These are phyloP conservation scores for Drosophila truncata DNA, from an alignment of 1,140 invertebrate genomes.

Conservation along the genomic window DNA sequence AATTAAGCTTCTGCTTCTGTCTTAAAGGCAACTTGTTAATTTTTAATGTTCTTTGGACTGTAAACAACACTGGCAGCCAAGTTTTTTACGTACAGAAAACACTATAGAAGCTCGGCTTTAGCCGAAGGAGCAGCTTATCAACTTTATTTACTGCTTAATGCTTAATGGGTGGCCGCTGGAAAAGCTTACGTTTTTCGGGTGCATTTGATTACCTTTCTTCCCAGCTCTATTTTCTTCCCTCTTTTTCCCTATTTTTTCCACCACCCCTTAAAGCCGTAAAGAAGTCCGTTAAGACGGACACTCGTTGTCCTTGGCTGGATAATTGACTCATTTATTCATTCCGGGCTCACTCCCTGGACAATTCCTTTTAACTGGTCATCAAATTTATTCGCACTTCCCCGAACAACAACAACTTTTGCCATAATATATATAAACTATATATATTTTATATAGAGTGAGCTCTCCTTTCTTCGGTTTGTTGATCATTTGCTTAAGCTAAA, in stretches of 20 bases:
- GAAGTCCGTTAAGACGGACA: constrained; percentile 33
- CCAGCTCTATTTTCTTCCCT: background rate
- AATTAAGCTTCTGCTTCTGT: background rate
- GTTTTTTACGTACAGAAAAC: background rate
- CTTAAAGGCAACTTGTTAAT: background rate
- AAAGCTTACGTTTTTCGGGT: constrained; percentile 18
- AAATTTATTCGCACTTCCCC: constrained; percentile 63
- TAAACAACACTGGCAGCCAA: background rate
- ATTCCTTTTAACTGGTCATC: constrained; percentile 63
- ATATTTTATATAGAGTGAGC: background rate
- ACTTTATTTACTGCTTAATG: constrained; percentile 35
- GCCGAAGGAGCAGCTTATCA: constrained; percentile 19
- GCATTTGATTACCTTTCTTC: constrained; percentile 31
- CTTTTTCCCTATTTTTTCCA: no score
- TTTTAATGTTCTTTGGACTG: background rate
- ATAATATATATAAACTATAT: background rate
- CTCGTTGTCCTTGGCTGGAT: constrained; percentile 20
- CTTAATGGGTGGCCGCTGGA: constrained; percentile 20
- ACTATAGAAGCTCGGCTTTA: background rate
- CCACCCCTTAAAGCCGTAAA: constrained; percentile 3
- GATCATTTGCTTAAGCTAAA: constrained; percentile 76
- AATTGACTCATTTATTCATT: constrained; percentile 54
- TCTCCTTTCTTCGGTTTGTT: constrained; percentile 16
- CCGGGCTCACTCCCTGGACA: constrained; percentile 26
- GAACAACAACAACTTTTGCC: background rate